These are phyloP conservation scores for Slavum lentiscoides DNA, from an alignment of 2,888 invertebrate genomes.

Conservation along the genomic window DNA sequence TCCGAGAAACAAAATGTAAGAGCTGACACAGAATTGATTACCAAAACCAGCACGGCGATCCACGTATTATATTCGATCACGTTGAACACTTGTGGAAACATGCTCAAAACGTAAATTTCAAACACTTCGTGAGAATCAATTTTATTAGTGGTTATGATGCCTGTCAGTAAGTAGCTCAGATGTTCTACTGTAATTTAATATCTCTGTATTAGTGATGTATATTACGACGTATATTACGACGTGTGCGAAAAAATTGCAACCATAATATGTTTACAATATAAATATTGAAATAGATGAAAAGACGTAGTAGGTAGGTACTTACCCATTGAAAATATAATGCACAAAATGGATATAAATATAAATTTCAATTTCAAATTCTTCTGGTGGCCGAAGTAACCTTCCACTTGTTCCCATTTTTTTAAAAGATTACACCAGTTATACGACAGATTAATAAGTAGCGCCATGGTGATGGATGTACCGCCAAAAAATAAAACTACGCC, in stretches of 20 bases:
- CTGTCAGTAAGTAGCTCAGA: conserved; percentile 49
- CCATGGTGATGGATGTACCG: conserved; percentile 53
- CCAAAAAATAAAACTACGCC: conserved; percentile 54
- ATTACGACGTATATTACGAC: too few species aligned
- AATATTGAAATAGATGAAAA: neutral
- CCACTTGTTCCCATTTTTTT: conserved; percentile 54
- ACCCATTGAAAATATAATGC: conserved; percentile 53
- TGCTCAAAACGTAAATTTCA: conserved; percentile 44
- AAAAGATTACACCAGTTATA: conserved; percentile 52
- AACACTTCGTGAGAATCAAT: conserved; percentile 41
- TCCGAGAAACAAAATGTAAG: conserved; percentile 54
- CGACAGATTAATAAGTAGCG: conserved; percentile 53
- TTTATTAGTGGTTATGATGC: conserved; percentile 39
- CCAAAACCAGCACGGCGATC: conserved; percentile 50
- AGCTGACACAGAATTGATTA: conserved; percentile 53
- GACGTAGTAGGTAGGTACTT: neutral
- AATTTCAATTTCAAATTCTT: conserved; percentile 52
- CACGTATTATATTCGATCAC: conserved; percentile 45
- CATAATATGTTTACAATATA: too few species aligned
- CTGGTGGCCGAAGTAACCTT: conserved; percentile 54
- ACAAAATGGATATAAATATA: conserved; percentile 47
- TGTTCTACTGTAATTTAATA: conserved; percentile 50
- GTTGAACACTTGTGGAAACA: conserved; percentile 55
- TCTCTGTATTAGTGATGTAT: too few species aligned
- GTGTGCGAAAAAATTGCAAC: too few species aligned